phyloP scores from a whole-genome alignment of 2,888 invertebrate genomes.

The Aphelenchoides bicaudatus region DNA sequence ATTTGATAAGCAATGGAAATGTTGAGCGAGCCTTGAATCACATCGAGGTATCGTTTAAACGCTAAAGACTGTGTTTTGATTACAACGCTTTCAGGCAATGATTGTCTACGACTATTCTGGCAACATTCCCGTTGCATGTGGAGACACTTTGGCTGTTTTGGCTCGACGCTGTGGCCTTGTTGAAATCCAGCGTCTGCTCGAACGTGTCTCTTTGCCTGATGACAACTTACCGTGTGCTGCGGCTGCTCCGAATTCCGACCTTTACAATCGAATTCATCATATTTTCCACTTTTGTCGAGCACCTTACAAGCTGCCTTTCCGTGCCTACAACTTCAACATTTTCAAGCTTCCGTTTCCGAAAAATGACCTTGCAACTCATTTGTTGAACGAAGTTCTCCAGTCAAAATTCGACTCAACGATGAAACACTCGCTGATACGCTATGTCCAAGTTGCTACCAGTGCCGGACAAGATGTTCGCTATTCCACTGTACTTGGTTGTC shows the following conservation, averaged over 20 bases:
- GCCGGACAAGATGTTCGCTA: too few relatives aligned
- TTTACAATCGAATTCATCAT: slow-evolving; percentile 4
- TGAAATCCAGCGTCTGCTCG: too few relatives aligned
- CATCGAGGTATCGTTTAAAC: slow-evolving; percentile 20
- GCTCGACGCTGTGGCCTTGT: too few relatives aligned
- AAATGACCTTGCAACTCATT: background rate
- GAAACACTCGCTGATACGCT: slow-evolving; percentile 5
- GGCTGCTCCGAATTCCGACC: slow-evolving; percentile 1
- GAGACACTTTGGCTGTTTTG: too few relatives aligned
- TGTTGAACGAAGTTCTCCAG: background rate
- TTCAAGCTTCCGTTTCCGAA: slow-evolving; percentile 20
- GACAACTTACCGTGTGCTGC: slow-evolving; percentile 28
- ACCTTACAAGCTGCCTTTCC: slow-evolving; percentile 7
- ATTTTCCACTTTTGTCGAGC: slow-evolving; percentile 12
- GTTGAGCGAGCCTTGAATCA: slow-evolving; percentile 20
- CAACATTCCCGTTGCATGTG: too few relatives aligned
- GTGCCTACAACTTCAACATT: slow-evolving; percentile 29
- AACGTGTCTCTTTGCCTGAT: slow-evolving; percentile 12
- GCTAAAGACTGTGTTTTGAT: background rate
- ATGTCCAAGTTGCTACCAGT: too few relatives aligned
- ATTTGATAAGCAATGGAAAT: slow-evolving; percentile 28
- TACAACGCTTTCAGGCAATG: too few relatives aligned
- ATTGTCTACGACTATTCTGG: too few relatives aligned
- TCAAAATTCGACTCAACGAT: background rate
- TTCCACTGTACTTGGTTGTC: slow-evolving; percentile 23